phyloP scores from a whole-genome alignment of 2,888 invertebrate species.

The Cinara cedri region DNA sequence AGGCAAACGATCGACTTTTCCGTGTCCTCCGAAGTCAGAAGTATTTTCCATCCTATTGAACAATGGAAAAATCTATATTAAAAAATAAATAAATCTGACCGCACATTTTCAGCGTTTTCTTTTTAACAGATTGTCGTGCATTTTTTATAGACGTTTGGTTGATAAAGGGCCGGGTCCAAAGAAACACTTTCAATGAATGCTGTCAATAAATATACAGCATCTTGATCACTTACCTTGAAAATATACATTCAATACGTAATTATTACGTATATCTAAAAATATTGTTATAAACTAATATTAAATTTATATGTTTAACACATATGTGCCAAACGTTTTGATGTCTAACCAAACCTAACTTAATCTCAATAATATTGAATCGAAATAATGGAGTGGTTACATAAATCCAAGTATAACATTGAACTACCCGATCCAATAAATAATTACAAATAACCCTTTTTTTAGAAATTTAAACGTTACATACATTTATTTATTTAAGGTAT shows the following conservation, averaged over 20 bases:
- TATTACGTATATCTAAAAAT: not conserved
- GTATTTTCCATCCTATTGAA: conserved; percentile 49
- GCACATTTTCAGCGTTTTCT: conserved; percentile 28
- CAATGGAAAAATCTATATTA: conserved; percentile 8
- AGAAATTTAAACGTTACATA: too few species aligned
- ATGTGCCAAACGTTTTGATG: too few species aligned
- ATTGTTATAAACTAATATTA: not conserved
- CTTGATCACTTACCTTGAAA: conserved; percentile 30
- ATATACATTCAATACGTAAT: not conserved
- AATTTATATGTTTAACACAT: not conserved
- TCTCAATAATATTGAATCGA: too few species aligned
- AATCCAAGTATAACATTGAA: too few species aligned
- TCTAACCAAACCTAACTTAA: too few species aligned
- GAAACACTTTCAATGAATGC: conserved; percentile 33
- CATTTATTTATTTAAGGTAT: too few species aligned
- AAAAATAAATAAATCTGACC: conserved; percentile 6
- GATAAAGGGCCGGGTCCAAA: conserved; percentile 9
- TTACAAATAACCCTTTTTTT: too few species aligned
- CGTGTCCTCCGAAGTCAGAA: conserved; percentile 6
- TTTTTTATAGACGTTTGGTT: conserved; percentile 24
- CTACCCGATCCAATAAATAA: too few species aligned
- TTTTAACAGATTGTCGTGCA: conserved; percentile 20
- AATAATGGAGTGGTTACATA: too few species aligned
- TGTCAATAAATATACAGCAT: conserved; percentile 34
- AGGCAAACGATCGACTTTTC: conserved; percentile 44